Evolutionary conservation across 2,888 invertebrate genomes (phyloP).

Genomic region (Lamproptera curius): DNA sequence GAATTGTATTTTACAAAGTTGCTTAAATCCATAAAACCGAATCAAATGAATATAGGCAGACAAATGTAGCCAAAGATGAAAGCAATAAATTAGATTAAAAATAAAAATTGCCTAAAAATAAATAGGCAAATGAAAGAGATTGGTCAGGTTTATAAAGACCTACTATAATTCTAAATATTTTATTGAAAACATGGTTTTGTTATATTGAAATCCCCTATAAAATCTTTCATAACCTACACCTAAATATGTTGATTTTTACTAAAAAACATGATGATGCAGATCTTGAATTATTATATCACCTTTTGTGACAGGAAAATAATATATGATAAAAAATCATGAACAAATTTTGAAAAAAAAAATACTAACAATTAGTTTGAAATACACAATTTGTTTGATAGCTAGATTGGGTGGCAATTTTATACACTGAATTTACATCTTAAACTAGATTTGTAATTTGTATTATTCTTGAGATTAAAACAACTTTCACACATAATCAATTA

Average conservation of each 20-base stretch:
- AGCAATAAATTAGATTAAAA: slow-evolving; percentile 20
- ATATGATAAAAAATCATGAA: slow-evolving; percentile 45
- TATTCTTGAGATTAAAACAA: slow-evolving; percentile 40
- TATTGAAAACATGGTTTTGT: slow-evolving; percentile 1
- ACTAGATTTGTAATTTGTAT: slow-evolving; percentile 36
- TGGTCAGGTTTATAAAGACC: not conserved
- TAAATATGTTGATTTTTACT: slow-evolving; percentile 39
- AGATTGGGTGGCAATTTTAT: slow-evolving; percentile 37
- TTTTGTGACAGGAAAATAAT: slow-evolving; percentile 60
- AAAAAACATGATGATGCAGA: slow-evolving; percentile 48
- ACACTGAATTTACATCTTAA: slow-evolving; percentile 59
- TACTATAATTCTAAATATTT: slow-evolving; percentile 16
- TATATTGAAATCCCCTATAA: slow-evolving; percentile 3
- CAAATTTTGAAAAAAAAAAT: slow-evolving; percentile 38
- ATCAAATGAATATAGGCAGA: slow-evolving; percentile 48
- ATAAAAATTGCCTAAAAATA: slow-evolving; percentile 1
- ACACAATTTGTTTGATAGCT: slow-evolving; percentile 40
- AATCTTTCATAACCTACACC: slow-evolving; percentile 33
- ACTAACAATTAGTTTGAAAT: slow-evolving; percentile 41
- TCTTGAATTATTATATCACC: slow-evolving; percentile 39
- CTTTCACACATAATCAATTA: slow-evolving; percentile 47
- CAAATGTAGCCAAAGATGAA: slow-evolving; percentile 36
- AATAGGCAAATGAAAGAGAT: not conserved
- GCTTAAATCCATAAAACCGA: slow-evolving; percentile 45
- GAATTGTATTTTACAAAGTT: slow-evolving; percentile 51